phyloP scores from a whole-genome alignment of 1,140 invertebrate genomes.

The Tetraneura akinire region DNA sequence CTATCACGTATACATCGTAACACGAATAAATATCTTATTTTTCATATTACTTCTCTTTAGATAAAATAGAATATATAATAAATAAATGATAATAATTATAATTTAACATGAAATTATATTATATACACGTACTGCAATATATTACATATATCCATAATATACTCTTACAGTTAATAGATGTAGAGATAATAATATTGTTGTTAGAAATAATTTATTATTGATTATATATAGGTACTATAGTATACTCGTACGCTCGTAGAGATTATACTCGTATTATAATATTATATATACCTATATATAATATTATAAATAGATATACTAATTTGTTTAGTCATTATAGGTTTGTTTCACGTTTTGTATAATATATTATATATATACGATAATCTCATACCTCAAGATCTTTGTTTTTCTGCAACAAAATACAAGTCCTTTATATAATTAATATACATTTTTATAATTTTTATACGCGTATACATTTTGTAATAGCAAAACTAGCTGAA shows the following conservation, averaged over 20 bases:
- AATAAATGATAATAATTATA: not conserved
- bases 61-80: too few relatives aligned
- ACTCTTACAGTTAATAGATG: not conserved
- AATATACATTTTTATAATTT: too few relatives aligned
- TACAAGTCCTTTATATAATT: not conserved
- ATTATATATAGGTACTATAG: not conserved
- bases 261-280: too few relatives aligned
- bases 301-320: too few relatives aligned
- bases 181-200: not conserved
- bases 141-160: not conserved
- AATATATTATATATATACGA: too few relatives aligned
- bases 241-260: not conserved
- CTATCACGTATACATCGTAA: too few relatives aligned
- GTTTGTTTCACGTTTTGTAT: not conserved
- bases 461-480: not conserved
- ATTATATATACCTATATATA: too few relatives aligned
- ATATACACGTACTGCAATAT: not conserved
- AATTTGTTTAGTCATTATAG: conserved; percentile 29
- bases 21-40: too few relatives aligned
- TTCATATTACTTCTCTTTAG: too few relatives aligned
- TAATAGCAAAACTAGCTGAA: too few relatives aligned
- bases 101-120: not conserved
- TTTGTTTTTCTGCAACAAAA: conserved; percentile 10
- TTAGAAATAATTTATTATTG: conserved; percentile 7
- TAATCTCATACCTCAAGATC: not conserved